A percentile compares a stretch with the other conserved stretches of the same genome.
Conservation (phyloP, 2,888 invertebrate species). For the Drosophila robusta region DNA sequence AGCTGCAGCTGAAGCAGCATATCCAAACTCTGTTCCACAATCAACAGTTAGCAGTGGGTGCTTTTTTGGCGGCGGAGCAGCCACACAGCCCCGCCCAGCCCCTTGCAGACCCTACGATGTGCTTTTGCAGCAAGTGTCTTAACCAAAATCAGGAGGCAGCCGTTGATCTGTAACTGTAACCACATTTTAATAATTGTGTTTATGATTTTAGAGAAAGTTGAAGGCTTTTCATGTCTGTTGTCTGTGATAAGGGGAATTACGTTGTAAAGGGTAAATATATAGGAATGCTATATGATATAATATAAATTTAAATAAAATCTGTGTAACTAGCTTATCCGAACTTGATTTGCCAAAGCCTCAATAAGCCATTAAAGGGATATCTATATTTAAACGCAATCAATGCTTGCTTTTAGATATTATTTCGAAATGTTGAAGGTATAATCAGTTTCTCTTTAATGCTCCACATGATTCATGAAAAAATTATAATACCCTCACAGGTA, state of each 20-base stretch:
- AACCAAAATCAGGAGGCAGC: neutral
- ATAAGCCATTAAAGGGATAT: too few relatives aligned
- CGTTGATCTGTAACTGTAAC: neutral
- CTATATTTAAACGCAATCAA: too few relatives aligned
- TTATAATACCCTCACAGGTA: too few relatives aligned
- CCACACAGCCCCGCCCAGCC: accelerated
- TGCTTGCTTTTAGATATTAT: too few relatives aligned
- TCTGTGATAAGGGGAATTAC: neutral
- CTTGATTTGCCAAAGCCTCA: too few relatives aligned
- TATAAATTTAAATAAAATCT: too few relatives aligned
- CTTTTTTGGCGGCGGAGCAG: neutral
- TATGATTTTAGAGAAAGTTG: neutral
- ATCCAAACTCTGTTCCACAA: constrained; percentile 9
- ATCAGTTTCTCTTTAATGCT: too few relatives aligned
- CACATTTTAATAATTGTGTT: neutral
- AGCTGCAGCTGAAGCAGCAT: constrained; percentile 6
- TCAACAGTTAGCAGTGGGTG: constrained; percentile 15
- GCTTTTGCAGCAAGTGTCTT: constrained; percentile 25
- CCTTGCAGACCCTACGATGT: neutral
- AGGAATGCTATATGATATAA: too few relatives aligned
- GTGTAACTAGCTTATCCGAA: too few relatives aligned
- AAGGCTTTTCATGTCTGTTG: neutral
- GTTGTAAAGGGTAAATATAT: too few relatives aligned
- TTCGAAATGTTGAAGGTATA: too few relatives aligned
- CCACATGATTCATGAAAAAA: too few relatives aligned